Evolutionary conservation across 2,797 vertebrate species (phyloP).

Genomic region (Microhierax caerulescens): DNA sequence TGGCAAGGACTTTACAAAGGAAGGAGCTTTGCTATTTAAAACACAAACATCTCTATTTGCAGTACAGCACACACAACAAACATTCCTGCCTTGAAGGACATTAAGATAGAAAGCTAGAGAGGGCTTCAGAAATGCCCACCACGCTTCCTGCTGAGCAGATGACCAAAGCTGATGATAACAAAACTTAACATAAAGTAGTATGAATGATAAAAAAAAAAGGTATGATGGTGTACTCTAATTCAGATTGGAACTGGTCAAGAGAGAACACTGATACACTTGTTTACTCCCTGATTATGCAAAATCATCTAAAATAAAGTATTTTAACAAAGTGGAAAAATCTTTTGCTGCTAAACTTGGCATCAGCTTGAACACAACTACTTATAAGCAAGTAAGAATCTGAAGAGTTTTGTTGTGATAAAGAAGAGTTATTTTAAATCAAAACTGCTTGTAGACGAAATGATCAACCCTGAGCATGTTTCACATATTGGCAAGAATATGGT

Average conservation of each 20-base stretch:
- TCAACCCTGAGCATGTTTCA: constrained; percentile 35
- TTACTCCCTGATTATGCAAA: not conserved
- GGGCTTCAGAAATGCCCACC: not conserved
- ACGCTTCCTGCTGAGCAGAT: not conserved
- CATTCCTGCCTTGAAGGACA: not conserved
- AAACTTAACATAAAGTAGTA: not conserved
- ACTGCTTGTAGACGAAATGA: not conserved
- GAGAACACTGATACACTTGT: not conserved
- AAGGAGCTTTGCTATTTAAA: not conserved
- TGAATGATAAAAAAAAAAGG: not conserved
- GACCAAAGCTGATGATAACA: not conserved
- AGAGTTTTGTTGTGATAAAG: not conserved
- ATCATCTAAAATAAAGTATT: not conserved
- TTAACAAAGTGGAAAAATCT: not conserved
- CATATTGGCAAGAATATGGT: not conserved
- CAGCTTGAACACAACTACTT: not conserved
- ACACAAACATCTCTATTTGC: not conserved
- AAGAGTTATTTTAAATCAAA: not conserved
- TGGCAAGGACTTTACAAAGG: not conserved
- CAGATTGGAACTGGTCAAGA: not conserved
- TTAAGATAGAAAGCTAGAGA: not conserved
- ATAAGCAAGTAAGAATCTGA: not conserved
- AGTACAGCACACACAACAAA: not conserved
- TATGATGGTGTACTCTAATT: not conserved
- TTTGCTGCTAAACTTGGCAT: not conserved